Percentiles rank a stretch among this genome's conserved stretches.
These are phyloP conservation scores for Chironomus riparius DNA, from an alignment of 2,888 invertebrate species.

Conservation along the genomic window DNA sequence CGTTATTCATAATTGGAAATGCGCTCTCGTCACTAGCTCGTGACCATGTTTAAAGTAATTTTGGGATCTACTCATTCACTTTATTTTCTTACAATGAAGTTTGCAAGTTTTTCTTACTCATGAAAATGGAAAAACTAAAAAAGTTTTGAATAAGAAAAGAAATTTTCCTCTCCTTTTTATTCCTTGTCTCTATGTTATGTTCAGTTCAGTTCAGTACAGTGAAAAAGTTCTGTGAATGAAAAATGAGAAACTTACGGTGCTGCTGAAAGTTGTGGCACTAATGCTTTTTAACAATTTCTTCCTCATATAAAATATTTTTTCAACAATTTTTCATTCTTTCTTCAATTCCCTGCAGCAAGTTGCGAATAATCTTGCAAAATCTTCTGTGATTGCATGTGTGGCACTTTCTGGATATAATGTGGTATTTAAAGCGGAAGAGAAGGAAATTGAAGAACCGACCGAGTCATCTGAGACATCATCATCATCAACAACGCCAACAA, in stretches of 20 bases:
- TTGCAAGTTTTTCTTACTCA: neutral
- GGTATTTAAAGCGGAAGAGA: slow-evolving; percentile 26
- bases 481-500: neutral
- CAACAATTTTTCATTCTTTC: neutral
- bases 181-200: neutral
- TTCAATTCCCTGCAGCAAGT: slow-evolving; percentile 55
- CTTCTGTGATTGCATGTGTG: slow-evolving; percentile 75
- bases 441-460: slow-evolving; percentile 34
- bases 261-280: neutral
- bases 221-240: slow-evolving; percentile 9
- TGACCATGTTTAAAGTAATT: no score
- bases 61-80: neutral
- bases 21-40: no score
- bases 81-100: neutral
- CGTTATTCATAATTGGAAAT: no score
- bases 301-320: neutral
- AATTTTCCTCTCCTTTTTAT: neutral
- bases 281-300: neutral
- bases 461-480: slow-evolving; percentile 41
- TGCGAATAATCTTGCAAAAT: slow-evolving; percentile 84
- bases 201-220: neutral
- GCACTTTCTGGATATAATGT: slow-evolving; percentile 64
- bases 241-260: neutral
- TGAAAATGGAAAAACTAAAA: neutral
- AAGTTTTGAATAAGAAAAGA: neutral